Conservation (phyloP, 2,797 vertebrate genomes). For the Atherinosoma microstoma region DNA sequence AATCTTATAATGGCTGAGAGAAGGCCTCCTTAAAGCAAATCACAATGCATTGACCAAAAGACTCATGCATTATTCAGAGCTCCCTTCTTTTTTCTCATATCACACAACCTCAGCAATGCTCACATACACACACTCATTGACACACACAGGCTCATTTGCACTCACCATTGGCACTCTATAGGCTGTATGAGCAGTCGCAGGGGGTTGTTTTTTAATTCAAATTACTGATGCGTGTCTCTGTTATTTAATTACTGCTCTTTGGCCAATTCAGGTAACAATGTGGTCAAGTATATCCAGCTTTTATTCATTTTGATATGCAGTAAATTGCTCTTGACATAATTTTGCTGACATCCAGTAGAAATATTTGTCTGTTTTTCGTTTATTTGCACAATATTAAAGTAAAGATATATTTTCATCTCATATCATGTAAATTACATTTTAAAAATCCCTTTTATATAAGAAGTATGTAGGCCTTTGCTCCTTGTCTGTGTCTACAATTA, state of each 20-base stretch:
- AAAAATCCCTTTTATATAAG: neutral
- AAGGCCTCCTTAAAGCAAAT: constrained; percentile 84
- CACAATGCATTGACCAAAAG: constrained; percentile 84
- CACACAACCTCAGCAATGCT: constrained; percentile 68
- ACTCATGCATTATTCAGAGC: constrained; percentile 86
- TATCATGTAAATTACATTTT: neutral
- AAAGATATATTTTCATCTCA: constrained; percentile 17
- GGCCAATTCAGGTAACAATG: constrained; percentile 42
- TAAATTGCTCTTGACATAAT: constrained; percentile 17
- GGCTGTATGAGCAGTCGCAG: constrained; percentile 29
- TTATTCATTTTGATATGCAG: constrained; percentile 1
- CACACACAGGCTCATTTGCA: constrained; percentile 57
- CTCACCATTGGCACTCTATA: constrained; percentile 31
- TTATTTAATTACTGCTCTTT: constrained; percentile 60
- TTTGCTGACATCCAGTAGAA: neutral
- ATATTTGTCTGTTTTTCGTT: neutral
- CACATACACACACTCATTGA: constrained; percentile 28
- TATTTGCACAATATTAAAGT: constrained; percentile 10
- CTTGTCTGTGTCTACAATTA: neutral
- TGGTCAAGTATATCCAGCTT: constrained; percentile 14
- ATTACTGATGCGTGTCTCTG: constrained; percentile 56
- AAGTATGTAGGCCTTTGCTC: neutral
- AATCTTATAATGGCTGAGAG: constrained; percentile 86
- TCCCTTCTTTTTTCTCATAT: constrained; percentile 66
- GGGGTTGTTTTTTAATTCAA: constrained; percentile 47